Conservation (phyloP, 2,888 invertebrate species). For the Brachyopa scutellaris region DNA sequence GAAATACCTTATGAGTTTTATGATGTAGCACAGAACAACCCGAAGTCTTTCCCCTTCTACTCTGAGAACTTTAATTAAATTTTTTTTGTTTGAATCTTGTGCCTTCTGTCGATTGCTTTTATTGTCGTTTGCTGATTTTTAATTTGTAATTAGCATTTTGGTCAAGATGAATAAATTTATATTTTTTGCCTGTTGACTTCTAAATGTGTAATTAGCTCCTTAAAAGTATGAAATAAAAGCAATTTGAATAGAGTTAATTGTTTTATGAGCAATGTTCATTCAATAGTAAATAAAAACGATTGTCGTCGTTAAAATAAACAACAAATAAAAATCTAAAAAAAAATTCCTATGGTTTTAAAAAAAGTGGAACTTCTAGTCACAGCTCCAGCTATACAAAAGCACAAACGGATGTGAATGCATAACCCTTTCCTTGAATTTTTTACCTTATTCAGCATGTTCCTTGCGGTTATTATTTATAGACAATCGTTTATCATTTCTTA, state of each 20-base stretch:
- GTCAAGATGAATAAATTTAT: slow-evolving; percentile 4
- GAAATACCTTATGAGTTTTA: background rate
- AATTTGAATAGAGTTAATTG: background rate
- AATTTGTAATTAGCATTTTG: background rate
- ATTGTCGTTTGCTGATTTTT: background rate
- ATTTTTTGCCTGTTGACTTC: background rate
- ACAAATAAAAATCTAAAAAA: too few relatives aligned
- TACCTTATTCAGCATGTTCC: too few relatives aligned
- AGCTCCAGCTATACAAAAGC: too few relatives aligned
- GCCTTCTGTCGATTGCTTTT: background rate
- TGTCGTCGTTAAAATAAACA: background rate
- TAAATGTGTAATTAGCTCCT: background rate
- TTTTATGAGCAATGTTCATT: background rate
- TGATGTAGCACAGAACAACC: background rate
- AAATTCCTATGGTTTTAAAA: too few relatives aligned
- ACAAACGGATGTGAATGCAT: too few relatives aligned
- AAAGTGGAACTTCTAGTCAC: too few relatives aligned
- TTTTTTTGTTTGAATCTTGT: background rate
- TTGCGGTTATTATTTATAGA: too few relatives aligned
- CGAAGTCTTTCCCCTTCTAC: background rate
- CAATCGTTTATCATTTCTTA: too few relatives aligned
- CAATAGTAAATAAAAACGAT: background rate
- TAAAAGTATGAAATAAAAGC: background rate
- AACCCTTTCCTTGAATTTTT: too few relatives aligned
- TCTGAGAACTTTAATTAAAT: background rate